Evolutionary conservation across 2,888 invertebrate genomes (phyloP), one percentile per base, ranked within the genome.

Genomic region (Agapetus fuscipes): DNA sequence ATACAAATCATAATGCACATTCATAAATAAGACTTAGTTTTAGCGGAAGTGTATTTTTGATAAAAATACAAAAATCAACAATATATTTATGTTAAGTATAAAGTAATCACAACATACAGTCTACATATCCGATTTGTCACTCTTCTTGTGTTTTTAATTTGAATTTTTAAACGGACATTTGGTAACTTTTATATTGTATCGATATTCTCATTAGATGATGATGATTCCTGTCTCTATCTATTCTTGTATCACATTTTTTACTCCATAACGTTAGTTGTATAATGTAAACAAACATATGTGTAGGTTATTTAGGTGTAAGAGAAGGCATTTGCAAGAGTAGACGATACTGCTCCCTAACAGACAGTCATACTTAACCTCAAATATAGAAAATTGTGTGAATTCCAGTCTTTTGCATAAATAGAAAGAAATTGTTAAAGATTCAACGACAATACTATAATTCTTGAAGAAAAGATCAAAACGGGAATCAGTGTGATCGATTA

Each of bases 1-100:
- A 26, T 37, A 43, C 43, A 43, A 43, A 43, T 39, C 36, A 32
- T 32, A 28, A 20, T 37, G 45, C 45, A 43, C 45, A 36, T 42
- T 39, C 33, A 34, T 24, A 37, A 39, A 36, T 29, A 39, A 39
- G 35, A 39, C 26, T 25, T 43, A 43, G 39, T 41, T 34, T 37
- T 34, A 38, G 37, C 24, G 37, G 45, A 42, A 31, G 34, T 37
- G 46, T 46, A 46, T 46, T 46, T 46, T 46, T 46, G 46, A 46
- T 46, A 46, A 43, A 39, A 30, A 43, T 41, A 37, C 16, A 20
- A 40, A 39, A 39, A 37, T 39, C 37, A 44, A 42, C 29, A 29
- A 34, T 44, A 41, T 45, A 45, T 45, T 38, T 45, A 36, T 41
- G 41, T 45, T 38, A 37, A 36, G 36, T 29, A 36, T 41, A 35